Evolutionary conservation across 2,113 vertebrate species (phyloP).

Genomic region (Poeciliopsis occidentalis): DNA sequence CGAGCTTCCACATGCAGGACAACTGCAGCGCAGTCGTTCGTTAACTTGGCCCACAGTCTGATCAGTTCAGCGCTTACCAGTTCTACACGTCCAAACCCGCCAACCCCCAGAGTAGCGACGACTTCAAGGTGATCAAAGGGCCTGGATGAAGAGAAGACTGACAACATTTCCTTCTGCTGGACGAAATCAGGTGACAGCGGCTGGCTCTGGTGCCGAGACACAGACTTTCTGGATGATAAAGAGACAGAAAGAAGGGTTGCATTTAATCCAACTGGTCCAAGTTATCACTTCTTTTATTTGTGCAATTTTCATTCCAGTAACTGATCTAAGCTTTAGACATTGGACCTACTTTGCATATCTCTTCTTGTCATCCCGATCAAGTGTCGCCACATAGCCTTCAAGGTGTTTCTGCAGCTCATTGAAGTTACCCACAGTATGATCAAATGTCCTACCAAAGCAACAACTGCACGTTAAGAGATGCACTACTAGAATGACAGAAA

Average conservation of each 20-base stretch:
- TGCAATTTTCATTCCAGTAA: accelerated
- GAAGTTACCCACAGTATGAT: conserved; percentile 83
- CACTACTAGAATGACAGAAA: not conserved
- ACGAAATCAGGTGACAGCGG: conserved; percentile 69
- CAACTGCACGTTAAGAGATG: not conserved
- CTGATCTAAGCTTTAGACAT: accelerated
- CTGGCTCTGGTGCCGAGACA: conserved; percentile 65
- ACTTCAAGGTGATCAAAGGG: conserved; percentile 78
- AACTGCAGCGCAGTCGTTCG: not conserved
- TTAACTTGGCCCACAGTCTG: not conserved
- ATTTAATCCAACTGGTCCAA: not conserved
- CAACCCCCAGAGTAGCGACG: conserved; percentile 78
- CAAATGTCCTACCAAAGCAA: conserved; percentile 73
- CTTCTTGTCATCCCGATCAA: conserved; percentile 80
- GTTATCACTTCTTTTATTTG: not conserved
- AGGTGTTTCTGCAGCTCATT: conserved; percentile 82
- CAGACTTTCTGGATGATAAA: conserved; percentile 60
- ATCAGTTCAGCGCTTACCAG: conserved; percentile 61
- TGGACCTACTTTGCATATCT: conserved; percentile 76
- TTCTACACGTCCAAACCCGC: conserved; percentile 81
- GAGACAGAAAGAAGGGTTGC: not conserved
- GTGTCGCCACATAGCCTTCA: conserved; percentile 80
- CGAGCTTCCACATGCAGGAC: not conserved
- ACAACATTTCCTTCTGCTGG: conserved; percentile 73
- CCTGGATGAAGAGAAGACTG: conserved; percentile 54